These are phyloP conservation scores for Betta splendens DNA, from an alignment of 2,797 vertebrate genomes.

Conservation along the genomic window DNA sequence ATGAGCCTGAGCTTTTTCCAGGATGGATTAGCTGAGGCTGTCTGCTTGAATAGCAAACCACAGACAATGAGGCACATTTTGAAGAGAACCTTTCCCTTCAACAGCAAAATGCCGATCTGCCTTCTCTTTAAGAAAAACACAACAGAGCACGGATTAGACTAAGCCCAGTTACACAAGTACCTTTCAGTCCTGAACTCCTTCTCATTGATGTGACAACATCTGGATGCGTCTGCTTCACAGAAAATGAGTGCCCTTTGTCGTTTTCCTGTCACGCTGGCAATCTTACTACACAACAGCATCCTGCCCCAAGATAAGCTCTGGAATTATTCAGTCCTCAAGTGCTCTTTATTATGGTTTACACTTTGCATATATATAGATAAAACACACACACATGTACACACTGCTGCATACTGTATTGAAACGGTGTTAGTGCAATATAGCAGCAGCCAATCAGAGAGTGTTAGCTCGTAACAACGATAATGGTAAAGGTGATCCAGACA, in stretches of 20 bases:
- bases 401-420: constrained; percentile 9
- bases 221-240: too few species aligned
- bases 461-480: constrained; percentile 23
- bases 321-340: too few species aligned
- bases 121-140: not conserved
- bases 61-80: constrained; percentile 10
- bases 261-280: too few species aligned
- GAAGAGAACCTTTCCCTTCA: constrained; percentile 9
- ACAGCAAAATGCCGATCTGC: not conserved
- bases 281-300: too few species aligned
- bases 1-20: not conserved
- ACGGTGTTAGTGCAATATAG: not conserved
- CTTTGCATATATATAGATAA: not conserved
- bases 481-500: constrained; percentile 39
- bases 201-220: too few species aligned
- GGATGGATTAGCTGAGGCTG: constrained; percentile 15
- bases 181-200: too few species aligned
- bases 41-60: constrained; percentile 8
- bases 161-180: not conserved
- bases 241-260: too few species aligned
- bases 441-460: constrained; percentile 23
- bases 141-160: not conserved
- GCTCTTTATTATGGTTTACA: too few species aligned
- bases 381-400: not conserved
- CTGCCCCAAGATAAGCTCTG: too few species aligned